These are phyloP conservation scores for Sminthopsis crassicaudata DNA, from an alignment of 2,113 vertebrate genomes.

Conservation along the genomic window DNA sequence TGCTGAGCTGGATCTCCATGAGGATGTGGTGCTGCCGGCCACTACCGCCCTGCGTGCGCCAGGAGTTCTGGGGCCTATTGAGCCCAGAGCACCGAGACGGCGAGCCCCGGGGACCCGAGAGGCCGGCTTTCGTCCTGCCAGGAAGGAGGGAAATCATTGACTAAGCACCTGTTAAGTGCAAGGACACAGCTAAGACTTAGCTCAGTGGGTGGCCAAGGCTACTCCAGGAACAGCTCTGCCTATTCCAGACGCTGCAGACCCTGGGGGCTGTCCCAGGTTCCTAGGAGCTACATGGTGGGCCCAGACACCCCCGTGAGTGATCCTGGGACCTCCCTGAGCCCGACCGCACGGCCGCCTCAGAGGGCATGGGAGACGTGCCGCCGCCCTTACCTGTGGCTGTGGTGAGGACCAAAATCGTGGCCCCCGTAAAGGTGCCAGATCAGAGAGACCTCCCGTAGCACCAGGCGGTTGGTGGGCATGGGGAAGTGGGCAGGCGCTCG, in stretches of 20 bases:
- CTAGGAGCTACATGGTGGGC: too few relatives aligned
- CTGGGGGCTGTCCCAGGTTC: background rate
- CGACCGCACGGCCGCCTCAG: background rate
- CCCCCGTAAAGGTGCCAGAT: conserved; percentile 96
- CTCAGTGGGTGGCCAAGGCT: background rate
- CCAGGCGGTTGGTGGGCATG: conserved; percentile 89
- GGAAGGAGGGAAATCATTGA: background rate
- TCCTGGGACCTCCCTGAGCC: conserved; percentile 66
- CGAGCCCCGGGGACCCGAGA: conserved; percentile 84
- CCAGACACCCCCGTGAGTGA: background rate
- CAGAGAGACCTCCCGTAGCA: conserved; percentile 92
- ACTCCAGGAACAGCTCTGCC: background rate
- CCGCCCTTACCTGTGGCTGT: conserved; percentile 73
- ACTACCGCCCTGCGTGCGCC: conserved; percentile 91
- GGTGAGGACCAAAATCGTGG: conserved; percentile 88
- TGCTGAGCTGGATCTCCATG: conserved; percentile 96
- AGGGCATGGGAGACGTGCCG: background rate
- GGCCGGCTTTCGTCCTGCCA: conserved; percentile 71
- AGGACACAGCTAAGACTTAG: too few relatives aligned
- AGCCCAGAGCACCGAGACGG: conserved; percentile 87
- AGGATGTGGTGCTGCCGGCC: conserved; percentile 90
- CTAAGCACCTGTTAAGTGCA: background rate
- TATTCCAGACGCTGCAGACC: too few relatives aligned
- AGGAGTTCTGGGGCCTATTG: conserved; percentile 92
- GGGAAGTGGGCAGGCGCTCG: conserved; percentile 91